Evolutionary conservation across 1,140 invertebrate species (phyloP), one percentile per base, ranked within the genome.

Genomic region (Lethrus apterus): DNA sequence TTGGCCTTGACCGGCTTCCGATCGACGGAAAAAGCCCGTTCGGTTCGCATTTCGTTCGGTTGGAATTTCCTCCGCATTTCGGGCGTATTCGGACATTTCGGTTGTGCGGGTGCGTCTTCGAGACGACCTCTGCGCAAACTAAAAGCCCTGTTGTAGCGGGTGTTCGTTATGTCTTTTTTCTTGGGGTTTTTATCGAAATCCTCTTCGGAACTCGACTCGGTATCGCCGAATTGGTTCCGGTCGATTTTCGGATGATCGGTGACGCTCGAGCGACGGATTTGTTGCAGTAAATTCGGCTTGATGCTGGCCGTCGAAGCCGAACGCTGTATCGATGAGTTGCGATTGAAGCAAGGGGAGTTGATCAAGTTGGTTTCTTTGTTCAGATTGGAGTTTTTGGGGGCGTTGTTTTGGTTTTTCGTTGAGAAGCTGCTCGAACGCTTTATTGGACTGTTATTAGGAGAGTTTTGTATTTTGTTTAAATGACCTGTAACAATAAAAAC

Each of bases 81-180:
- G 0, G 72, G 72, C 1, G 72, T 74, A 47, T 73, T 74, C 4
- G 72, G 72, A 44, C 72, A 74, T 49, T 69, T 70, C 5, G 64
- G 56, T 24, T 48, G 44, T 3, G 41, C 38, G 3, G 58, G 57
- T 5, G 60, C 57, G 33, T 66, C 62, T 52, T 58, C 64, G 36
- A 55, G 57, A 38, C 70, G 49, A 51, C 66, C 52, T 43, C 63
- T 40, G 29, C 57, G 47, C 41, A 62, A 60, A 40, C 57, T 59
- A 30, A 77, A 69, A 1, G 73, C 71, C 45, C 75, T 68, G 48
- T 75, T 77, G 42, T 73, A 71, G 15, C 74, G 66, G 11, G 74
- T 75, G 33, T 73, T 76, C 3, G 69, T 70, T 15, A 75, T 50
- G 35, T 53, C 58, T 17, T 56, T 58, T 46, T 63, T 65, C 7